Evolutionary conservation across 1,140 invertebrate genomes (phyloP).

Genomic region (Drosophila kurseongensis): DNA sequence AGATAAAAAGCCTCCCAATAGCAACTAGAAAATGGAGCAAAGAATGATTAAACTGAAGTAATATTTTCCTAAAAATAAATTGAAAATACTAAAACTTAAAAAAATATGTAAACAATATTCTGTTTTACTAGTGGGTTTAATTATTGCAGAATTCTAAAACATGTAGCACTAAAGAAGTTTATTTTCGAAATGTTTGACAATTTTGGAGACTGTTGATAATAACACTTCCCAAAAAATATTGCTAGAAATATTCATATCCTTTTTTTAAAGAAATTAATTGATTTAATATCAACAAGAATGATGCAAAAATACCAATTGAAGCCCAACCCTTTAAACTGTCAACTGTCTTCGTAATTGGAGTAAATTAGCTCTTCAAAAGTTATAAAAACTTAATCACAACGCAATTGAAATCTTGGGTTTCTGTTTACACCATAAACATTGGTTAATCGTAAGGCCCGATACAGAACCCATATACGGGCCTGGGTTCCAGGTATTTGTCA

Average conservation of each 20-base stretch:
- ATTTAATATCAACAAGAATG: neutral
- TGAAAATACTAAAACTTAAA: neutral
- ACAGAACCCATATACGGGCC: neutral
- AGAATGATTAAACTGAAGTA: too few relatives aligned
- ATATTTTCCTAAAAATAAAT: neutral
- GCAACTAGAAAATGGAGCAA: too few relatives aligned
- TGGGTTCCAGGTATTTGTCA: slow-evolving; percentile 27
- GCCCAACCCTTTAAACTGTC: neutral
- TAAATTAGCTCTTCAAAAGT: slow-evolving; percentile 7
- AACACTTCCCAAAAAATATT: too few relatives aligned
- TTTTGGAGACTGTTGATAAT: too few relatives aligned
- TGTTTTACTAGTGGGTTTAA: too few relatives aligned
- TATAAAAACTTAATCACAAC: slow-evolving; percentile 4
- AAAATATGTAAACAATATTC: too few relatives aligned
- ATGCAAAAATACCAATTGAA: too few relatives aligned
- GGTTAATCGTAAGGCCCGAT: slow-evolving; percentile 13
- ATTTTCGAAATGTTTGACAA: too few relatives aligned
- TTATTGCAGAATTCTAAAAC: too few relatives aligned
- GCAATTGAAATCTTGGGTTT: slow-evolving; percentile 1
- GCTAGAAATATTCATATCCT: too few relatives aligned
- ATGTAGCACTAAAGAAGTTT: too few relatives aligned
- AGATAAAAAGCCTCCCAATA: neutral
- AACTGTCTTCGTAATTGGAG: slow-evolving; percentile 9
- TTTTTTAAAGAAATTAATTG: neutral
- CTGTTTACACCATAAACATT: slow-evolving; percentile 45